Percentiles rank a stretch among this genome's conserved stretches.
These are phyloP conservation scores for Sphenopsis melanotis DNA, from an alignment of 2,797 vertebrate species.

Conservation along the genomic window DNA sequence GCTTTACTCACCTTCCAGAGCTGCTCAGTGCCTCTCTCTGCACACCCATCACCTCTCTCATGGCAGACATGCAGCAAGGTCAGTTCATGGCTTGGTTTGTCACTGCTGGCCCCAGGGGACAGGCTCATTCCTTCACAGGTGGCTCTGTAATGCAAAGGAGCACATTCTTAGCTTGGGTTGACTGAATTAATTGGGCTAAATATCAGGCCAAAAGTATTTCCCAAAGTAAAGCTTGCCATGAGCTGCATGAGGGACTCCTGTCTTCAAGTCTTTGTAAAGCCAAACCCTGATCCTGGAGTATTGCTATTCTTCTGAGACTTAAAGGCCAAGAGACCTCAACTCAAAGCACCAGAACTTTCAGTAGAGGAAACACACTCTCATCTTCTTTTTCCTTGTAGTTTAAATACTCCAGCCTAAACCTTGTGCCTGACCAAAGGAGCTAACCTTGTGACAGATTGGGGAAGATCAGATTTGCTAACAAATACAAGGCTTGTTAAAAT, in stretches of 20 bases:
- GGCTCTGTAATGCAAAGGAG: neutral
- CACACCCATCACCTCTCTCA: neutral
- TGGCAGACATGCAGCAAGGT: neutral
- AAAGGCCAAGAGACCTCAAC: neutral
- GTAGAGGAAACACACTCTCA: fast-evolving
- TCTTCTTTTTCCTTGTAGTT: neutral
- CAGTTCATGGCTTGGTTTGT: neutral
- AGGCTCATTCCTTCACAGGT: neutral
- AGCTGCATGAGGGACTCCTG: fast-evolving
- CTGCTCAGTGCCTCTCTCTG: neutral
- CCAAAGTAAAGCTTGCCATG: neutral
- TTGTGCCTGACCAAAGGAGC: neutral
- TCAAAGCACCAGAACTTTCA: neutral
- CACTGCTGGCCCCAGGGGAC: neutral
- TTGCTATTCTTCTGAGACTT: neutral
- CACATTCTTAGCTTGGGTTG: neutral
- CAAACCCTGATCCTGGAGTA: neutral
- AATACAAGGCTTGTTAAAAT: neutral
- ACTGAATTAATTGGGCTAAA: neutral
- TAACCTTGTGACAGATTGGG: neutral
- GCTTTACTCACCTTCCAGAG: neutral
- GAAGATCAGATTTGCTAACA: neutral
- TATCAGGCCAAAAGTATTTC: neutral
- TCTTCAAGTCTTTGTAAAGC: neutral
- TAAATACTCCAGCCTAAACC: neutral